A percentile compares a stretch with the other conserved stretches of the same genome.
Evolutionary conservation across 2,113 vertebrate genomes (phyloP).

Genomic region (Phyllopteryx taeniolatus): DNA sequence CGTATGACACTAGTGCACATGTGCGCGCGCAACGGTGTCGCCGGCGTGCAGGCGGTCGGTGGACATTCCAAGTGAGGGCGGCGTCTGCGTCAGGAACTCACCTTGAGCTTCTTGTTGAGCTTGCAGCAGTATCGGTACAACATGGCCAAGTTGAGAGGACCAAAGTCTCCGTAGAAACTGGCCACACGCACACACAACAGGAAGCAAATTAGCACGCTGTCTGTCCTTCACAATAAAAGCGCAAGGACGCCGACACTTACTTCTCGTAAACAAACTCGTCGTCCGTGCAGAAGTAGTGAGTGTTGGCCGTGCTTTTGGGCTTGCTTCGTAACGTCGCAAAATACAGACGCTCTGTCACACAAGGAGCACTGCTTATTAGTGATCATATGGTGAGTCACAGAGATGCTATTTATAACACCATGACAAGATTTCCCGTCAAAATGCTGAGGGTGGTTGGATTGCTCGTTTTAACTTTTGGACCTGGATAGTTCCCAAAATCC

Average conservation of each 20-base stretch:
- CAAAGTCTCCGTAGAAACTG: conserved; percentile 90
- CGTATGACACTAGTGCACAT: too few species aligned
- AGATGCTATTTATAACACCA: too few species aligned
- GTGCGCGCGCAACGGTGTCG: too few species aligned
- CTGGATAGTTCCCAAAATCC: too few species aligned
- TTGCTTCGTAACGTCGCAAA: conserved; percentile 92
- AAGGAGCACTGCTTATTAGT: not conserved
- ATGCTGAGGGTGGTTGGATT: too few species aligned
- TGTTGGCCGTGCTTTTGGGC: conserved; percentile 92
- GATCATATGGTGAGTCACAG: not conserved
- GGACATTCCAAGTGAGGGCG: conserved; percentile 42
- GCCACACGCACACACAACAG: conserved; percentile 1
- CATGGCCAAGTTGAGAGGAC: conserved; percentile 92
- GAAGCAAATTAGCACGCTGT: not conserved
- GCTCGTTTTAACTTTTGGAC: too few species aligned
- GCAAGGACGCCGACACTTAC: conserved; percentile 72
- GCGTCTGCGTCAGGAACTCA: conserved; percentile 65
- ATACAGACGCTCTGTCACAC: conserved; percentile 72
- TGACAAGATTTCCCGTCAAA: too few species aligned
- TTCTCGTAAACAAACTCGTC: conserved; percentile 96
- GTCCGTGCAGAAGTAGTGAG: conserved; percentile 95
- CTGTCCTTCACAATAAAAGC: not conserved
- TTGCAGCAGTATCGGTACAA: conserved; percentile 97
- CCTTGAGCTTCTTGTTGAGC: conserved; percentile 97
- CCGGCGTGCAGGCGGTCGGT: conserved; percentile 34